phyloP scores from a whole-genome alignment of 2,888 invertebrate species.

The Eurytoma adleriae region DNA sequence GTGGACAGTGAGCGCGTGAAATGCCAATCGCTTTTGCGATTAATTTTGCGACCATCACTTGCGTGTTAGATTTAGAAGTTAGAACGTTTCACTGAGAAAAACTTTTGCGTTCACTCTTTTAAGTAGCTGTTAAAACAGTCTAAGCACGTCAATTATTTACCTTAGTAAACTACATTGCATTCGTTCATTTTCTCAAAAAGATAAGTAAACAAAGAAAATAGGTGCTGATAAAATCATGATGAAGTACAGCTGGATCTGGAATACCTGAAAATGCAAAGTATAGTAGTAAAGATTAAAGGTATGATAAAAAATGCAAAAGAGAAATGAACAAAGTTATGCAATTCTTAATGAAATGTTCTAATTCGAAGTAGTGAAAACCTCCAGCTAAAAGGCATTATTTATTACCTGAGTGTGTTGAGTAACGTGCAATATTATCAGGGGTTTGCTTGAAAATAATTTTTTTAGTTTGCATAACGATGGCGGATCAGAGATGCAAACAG shows the following conservation, averaged over 20 bases:
- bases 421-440: constrained; percentile 53
- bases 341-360: constrained; percentile 41
- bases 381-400: constrained; percentile 46
- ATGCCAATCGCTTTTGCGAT: constrained; percentile 7
- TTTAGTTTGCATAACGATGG: constrained; percentile 32
- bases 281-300: too few relatives aligned
- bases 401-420: constrained; percentile 49
- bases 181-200: too few relatives aligned
- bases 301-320: too few relatives aligned
- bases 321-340: not conserved
- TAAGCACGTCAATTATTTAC: not conserved
- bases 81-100: constrained; percentile 32
- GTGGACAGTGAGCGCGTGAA: not conserved
- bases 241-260: too few relatives aligned
- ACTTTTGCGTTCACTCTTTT: too few relatives aligned
- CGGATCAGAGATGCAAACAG: constrained; percentile 14
- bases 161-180: constrained; percentile 4
- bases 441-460: constrained; percentile 37
- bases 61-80: constrained; percentile 15
- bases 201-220: too few relatives aligned
- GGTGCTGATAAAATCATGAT: too few relatives aligned
- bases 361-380: constrained; percentile 4
- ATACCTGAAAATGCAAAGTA: too few relatives aligned
- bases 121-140: too few relatives aligned
- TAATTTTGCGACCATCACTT: not conserved